Evolutionary conservation across 2,797 vertebrate species (phyloP), one percentile per base, ranked within the genome.

Genomic region (Myripristis jacobus): DNA sequence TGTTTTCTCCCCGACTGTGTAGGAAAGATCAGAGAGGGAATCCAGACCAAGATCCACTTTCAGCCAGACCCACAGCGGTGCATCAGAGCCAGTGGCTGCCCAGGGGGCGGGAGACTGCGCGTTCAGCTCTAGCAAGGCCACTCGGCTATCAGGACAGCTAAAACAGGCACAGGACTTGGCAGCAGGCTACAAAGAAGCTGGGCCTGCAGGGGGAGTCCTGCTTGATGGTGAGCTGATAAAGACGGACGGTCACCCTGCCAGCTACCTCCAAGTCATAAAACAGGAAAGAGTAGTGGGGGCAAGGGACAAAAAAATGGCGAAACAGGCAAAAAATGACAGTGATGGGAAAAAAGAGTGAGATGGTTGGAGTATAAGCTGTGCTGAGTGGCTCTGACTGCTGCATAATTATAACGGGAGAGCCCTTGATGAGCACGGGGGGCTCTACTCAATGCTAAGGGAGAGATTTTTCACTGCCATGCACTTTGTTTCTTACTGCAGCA

Each of bases 221-320:
- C 82, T 81, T 86, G 87, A 93, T 90, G 83, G 75, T 65, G 77
- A 80, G 79, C 76, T 78, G 91, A 91, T 90, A 90, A 90, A 91
- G 81, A 84, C 74, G 53, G 67, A 82, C 56, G 56, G 46, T 76
- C 80, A 72, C 70, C 67, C 58, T 80, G 88, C 91, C 88, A 91
- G 82, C 73, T 85, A 79, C 78, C 74, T 89, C 75, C 77, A 82
- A 91, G 81, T 80, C 70, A 72, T 54, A 34, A 78, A 85, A 73
- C 65, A 50, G 51, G 46, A 64, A 70, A 1, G 4, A 69, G 62
- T 38, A 52, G 29, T 66, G 56, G 48, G 61, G 70, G 6, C 55
- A 50, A 31, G 60, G 34, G 55, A 70, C 18, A n/a, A n/a, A n/a
- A n/a, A n/a, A n/a, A n/a, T 3, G 8, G 51, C 3, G 24, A 22